phyloP scores from a whole-genome alignment of 2,797 vertebrate species.

The Hippocampus kuda region DNA sequence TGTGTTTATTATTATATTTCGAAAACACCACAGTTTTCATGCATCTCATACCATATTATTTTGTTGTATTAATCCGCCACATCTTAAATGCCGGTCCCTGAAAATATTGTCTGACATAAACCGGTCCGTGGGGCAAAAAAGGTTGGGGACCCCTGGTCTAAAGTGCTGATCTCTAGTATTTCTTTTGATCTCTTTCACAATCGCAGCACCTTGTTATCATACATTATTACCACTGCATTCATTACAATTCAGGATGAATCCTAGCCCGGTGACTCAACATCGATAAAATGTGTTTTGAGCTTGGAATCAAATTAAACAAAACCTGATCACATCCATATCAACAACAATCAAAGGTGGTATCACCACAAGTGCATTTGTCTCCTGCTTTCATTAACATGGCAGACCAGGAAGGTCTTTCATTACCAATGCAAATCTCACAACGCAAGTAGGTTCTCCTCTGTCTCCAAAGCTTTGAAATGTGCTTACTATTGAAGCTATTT shows the following conservation, averaged over 20 bases:
- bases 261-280: slow-evolving; percentile 20
- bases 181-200: slow-evolving; percentile 8
- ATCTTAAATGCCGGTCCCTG: too few relatives aligned
- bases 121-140: too few relatives aligned
- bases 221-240: slow-evolving; percentile 35
- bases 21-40: too few relatives aligned
- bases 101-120: too few relatives aligned
- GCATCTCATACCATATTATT: too few relatives aligned
- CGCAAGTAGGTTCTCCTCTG: slow-evolving; percentile 17
- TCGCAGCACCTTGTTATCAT: slow-evolving; percentile 34
- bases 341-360: slow-evolving; percentile 20
- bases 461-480: slow-evolving; percentile 31
- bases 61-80: too few relatives aligned
- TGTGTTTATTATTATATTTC: too few relatives aligned
- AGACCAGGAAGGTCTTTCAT: slow-evolving; percentile 20
- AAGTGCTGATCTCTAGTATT: slow-evolving; percentile 18
- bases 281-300: slow-evolving; percentile 16
- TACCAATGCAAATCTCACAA: slow-evolving; percentile 26
- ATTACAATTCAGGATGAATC: slow-evolving; percentile 45
- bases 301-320: neutral
- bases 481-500: slow-evolving; percentile 39
- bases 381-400: slow-evolving; percentile 21
- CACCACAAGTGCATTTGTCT: slow-evolving; percentile 36
- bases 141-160: too few relatives aligned
- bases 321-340: slow-evolving; percentile 14